Evolutionary conservation across 2,888 invertebrate species (phyloP).

Genomic region (Lucinisca nassula): DNA sequence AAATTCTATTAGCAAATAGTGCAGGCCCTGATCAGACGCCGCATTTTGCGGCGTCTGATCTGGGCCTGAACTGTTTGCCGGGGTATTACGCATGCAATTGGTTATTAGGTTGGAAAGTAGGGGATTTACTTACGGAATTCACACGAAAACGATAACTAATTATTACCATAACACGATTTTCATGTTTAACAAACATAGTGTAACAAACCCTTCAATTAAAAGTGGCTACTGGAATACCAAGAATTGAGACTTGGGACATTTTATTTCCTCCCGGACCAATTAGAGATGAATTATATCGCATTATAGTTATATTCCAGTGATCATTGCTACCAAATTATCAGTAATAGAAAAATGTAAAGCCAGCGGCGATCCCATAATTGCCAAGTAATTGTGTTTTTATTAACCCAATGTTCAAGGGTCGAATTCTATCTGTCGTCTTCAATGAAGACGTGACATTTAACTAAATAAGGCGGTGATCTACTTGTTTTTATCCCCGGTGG

Average conservation of each 20-base stretch:
- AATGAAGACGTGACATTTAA: constrained; percentile 54
- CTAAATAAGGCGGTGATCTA: constrained; percentile 42
- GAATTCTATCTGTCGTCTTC: constrained; percentile 31
- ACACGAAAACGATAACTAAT: constrained; percentile 1
- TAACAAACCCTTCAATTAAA: neutral
- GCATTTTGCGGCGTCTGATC: too few relatives aligned
- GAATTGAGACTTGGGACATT: constrained; percentile 1
- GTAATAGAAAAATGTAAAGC: constrained; percentile 54
- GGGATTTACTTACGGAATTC: neutral
- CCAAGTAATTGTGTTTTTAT: constrained; percentile 70
- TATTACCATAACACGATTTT: neutral
- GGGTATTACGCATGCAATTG: too few relatives aligned
- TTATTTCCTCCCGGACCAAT: constrained; percentile 1
- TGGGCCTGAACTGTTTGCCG: too few relatives aligned
- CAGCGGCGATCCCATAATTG: constrained; percentile 63
- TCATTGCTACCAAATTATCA: constrained; percentile 18
- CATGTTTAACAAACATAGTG: neutral
- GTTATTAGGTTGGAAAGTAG: too few relatives aligned
- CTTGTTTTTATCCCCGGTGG: constrained; percentile 46
- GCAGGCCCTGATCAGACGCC: too few relatives aligned
- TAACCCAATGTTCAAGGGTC: constrained; percentile 64
- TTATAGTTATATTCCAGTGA: constrained; percentile 2
- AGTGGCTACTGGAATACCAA: neutral
- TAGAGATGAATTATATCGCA: constrained; percentile 10
- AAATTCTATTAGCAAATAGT: too few relatives aligned